Evolutionary conservation across 2,113 vertebrate species (phyloP).

Genomic region (Datnioides undecimradiatus): DNA sequence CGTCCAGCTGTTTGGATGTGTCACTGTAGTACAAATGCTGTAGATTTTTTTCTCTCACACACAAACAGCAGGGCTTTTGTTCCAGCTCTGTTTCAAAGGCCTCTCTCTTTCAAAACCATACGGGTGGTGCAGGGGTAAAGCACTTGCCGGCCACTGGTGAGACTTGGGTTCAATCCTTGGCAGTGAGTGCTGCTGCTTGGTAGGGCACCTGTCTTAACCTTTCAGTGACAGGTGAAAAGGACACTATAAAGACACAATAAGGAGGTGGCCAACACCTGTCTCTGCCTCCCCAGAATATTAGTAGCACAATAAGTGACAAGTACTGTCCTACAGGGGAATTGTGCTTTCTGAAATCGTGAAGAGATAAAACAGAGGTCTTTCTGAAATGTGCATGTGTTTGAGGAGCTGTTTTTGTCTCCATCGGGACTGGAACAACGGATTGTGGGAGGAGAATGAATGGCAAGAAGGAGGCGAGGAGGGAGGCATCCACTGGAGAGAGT

Average conservation of each 20-base stretch:
- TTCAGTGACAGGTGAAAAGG: slow-evolving; percentile 15
- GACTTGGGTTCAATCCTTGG: slow-evolving; percentile 17
- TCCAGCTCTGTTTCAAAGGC: slow-evolving; percentile 64
- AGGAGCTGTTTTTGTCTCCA: slow-evolving; percentile 51
- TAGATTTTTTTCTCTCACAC: slow-evolving; percentile 41
- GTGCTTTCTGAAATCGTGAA: slow-evolving; percentile 26
- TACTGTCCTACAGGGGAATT: slow-evolving; percentile 18
- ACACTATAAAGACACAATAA: slow-evolving; percentile 15
- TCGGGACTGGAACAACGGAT: slow-evolving; percentile 41
- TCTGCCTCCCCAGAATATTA: slow-evolving; percentile 16
- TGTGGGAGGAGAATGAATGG: slow-evolving; percentile 55
- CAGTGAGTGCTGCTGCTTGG: slow-evolving; percentile 31
- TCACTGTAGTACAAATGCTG: slow-evolving; percentile 59
- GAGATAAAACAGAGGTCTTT: slow-evolving; percentile 6
- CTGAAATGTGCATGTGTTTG: slow-evolving; percentile 26
- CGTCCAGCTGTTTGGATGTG: slow-evolving; percentile 73
- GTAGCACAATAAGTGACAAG: slow-evolving; percentile 23
- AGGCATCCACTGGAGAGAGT: slow-evolving; percentile 60
- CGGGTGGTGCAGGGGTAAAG: slow-evolving; percentile 32
- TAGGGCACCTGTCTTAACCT: slow-evolving; percentile 22
- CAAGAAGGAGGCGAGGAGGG: slow-evolving; percentile 55
- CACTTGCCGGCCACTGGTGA: slow-evolving; percentile 11
- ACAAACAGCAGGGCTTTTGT: slow-evolving; percentile 72
- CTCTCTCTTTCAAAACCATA: slow-evolving; percentile 58
- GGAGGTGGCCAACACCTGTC: not conserved